A percentile compares a stretch with the other conserved stretches of the same genome.
Evolutionary conservation across 2,888 invertebrate genomes (phyloP).

Genomic region (Clusia tigrina): DNA sequence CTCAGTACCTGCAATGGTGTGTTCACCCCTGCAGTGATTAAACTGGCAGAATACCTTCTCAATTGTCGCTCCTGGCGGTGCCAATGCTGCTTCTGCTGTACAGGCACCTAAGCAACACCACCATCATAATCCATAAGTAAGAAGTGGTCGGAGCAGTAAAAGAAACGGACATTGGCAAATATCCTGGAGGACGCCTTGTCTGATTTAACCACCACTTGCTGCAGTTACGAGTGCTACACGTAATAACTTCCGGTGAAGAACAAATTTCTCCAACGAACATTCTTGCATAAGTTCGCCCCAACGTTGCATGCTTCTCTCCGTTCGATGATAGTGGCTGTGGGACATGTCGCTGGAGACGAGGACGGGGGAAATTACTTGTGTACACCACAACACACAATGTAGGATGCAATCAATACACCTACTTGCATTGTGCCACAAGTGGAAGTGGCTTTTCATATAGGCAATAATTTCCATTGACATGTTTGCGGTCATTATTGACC

Average conservation of each 20-base stretch:
- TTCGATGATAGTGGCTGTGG: too few relatives aligned
- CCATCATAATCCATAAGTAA: background rate
- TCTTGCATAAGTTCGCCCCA: background rate
- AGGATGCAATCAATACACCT: constrained; percentile 43
- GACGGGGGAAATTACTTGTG: too few relatives aligned
- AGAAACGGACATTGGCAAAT: constrained; percentile 17
- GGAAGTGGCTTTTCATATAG: constrained; percentile 41
- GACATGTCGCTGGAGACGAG: too few relatives aligned
- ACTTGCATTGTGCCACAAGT: constrained; percentile 7
- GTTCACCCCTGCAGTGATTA: too few relatives aligned
- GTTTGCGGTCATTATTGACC: constrained; percentile 62
- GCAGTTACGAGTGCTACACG: constrained; percentile 24
- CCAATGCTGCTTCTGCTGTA: background rate
- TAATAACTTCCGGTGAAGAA: constrained; percentile 29
- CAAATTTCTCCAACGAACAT: background rate
- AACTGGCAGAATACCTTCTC: too few relatives aligned
- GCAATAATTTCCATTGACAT: constrained; percentile 60
- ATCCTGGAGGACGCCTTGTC: constrained; percentile 19
- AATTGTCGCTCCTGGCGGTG: background rate
- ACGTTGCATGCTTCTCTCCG: too few relatives aligned
- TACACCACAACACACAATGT: constrained; percentile 1
- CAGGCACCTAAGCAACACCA: background rate
- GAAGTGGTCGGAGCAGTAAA: background rate
- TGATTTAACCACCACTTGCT: constrained; percentile 25
- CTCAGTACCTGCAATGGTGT: too few relatives aligned